Percentiles rank a stretch among this genome's conserved stretches.
Evolutionary conservation across 1,140 invertebrate species (phyloP).

Genomic region (Stegodyphus mimosarum): DNA sequence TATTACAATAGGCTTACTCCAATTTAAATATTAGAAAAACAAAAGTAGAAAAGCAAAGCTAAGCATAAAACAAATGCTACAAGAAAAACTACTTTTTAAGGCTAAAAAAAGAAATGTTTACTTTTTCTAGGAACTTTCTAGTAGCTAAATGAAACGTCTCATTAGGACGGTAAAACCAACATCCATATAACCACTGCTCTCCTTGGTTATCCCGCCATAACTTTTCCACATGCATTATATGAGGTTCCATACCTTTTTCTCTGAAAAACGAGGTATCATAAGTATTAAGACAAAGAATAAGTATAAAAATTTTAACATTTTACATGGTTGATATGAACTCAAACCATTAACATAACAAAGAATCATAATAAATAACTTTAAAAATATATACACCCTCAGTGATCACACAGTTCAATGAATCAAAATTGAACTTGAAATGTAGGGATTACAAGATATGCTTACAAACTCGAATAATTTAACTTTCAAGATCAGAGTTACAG

Average conservation of each 20-base stretch:
- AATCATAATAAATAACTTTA: neutral
- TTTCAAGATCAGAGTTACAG: no score
- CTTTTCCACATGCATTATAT: constrained; percentile 89
- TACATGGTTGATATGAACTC: neutral
- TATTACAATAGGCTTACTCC: no score
- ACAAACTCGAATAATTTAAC: no score
- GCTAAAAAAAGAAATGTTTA: constrained; percentile 21
- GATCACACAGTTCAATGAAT: no score
- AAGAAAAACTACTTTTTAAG: no score
- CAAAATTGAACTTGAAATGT: no score
- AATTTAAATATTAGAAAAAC: no score
- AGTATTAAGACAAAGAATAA: neutral
- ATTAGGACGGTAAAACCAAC: constrained; percentile 85
- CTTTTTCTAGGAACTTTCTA: constrained; percentile 91
- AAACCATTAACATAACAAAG: neutral
- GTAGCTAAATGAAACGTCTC: constrained; percentile 97
- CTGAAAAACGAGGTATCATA: constrained; percentile 34
- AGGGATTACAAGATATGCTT: no score
- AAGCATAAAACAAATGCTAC: no score
- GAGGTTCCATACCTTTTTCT: constrained; percentile 82
- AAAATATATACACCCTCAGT: no score
- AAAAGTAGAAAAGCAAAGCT: no score
- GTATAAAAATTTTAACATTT: neutral
- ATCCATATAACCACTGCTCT: constrained; percentile 90
- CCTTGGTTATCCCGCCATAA: constrained; percentile 85